Evolutionary conservation across 1,140 invertebrate species (phyloP).

Genomic region (Aplysia californica): DNA sequence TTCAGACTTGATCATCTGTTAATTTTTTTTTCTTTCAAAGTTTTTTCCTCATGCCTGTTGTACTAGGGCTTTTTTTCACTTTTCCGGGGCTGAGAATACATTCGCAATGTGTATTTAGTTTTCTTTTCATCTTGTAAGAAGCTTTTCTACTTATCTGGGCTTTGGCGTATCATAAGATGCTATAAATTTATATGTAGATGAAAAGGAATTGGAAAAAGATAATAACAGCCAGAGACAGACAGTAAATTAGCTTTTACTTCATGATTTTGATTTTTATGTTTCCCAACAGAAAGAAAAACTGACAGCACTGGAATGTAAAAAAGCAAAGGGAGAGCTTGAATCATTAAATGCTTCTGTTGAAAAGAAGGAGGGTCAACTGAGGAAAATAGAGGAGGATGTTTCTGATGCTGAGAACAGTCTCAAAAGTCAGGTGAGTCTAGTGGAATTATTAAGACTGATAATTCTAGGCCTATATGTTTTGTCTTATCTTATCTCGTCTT

Average conservation of each 20-base stretch:
- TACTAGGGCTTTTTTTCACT: slow-evolving; percentile 23
- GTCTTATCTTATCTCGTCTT: background rate
- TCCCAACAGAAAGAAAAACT: background rate
- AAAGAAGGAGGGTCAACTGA: background rate
- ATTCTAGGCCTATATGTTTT: background rate
- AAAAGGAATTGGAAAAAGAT: too few species aligned
- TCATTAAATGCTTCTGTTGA: background rate
- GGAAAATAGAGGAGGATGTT: background rate
- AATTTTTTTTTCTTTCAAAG: slow-evolving; percentile 28
- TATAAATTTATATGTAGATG: too few species aligned
- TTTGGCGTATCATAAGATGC: too few species aligned
- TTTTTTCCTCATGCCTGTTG: slow-evolving; percentile 26
- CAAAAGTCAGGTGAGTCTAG: slow-evolving; percentile 57
- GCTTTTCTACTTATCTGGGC: too few species aligned
- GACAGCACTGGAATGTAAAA: slow-evolving; percentile 73
- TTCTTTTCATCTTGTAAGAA: too few species aligned
- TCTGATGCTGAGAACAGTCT: slow-evolving; percentile 80
- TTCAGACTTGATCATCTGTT: too few species aligned
- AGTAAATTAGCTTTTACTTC: too few species aligned
- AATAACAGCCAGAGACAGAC: too few species aligned
- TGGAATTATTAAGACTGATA: background rate
- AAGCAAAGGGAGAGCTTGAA: slow-evolving; percentile 6
- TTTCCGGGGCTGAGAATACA: too few species aligned
- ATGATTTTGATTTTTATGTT: too few species aligned
- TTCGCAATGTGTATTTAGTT: too few species aligned